Base-by-base conservation (phyloP, 2,888 invertebrate genomes). In the Cryptophagus acutangulus region DNA sequence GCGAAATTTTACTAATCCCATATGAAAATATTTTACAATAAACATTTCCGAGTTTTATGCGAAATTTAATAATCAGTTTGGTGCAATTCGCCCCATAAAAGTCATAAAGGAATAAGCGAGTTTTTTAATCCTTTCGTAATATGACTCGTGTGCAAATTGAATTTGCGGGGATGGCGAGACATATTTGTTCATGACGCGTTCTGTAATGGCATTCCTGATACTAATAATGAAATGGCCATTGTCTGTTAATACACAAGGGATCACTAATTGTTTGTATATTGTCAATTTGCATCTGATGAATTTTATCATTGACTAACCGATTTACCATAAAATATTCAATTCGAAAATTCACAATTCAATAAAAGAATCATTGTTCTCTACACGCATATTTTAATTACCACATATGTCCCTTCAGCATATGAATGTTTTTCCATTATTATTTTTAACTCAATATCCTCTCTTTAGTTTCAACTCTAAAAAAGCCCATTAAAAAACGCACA, bases 201-300 rank as follows among this genome's bases (percentile, higher is more conserved):
- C 60, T 57, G 57, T 68, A 63, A 65, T 64, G 62, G 61, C 66
- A 66, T 68, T 66, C 66, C 65, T 62, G 64, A 57, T 61, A 61
- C 65, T 65, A 65, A 65, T 66, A 66, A 66, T 65, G 65, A 64
- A 65, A 66, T 62, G 62, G 61, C 61, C 64, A 66, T 66, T 66
- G 65, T 67, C 59, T 58, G 62, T 49, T 62, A 62, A 65, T 63
- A 57, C 62, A 58, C 62, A 56, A 59, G 66, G 66, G 67, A 63
- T 60, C 62, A 52, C 65, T 66, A 67, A 67, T 68, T 68, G 67
- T 68, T 68, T 67, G 67, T 66, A 64, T 67, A 68, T 67, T 67
- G 68, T 63, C 66, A 66, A 67, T 67, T 66, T 67, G 62, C 66
- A 66, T 65, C 50, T 63, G 65, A 66, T 65, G 62, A 65, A 63